phyloP scores from a whole-genome alignment of 1,140 invertebrate species.

The Philaenus spumarius region DNA sequence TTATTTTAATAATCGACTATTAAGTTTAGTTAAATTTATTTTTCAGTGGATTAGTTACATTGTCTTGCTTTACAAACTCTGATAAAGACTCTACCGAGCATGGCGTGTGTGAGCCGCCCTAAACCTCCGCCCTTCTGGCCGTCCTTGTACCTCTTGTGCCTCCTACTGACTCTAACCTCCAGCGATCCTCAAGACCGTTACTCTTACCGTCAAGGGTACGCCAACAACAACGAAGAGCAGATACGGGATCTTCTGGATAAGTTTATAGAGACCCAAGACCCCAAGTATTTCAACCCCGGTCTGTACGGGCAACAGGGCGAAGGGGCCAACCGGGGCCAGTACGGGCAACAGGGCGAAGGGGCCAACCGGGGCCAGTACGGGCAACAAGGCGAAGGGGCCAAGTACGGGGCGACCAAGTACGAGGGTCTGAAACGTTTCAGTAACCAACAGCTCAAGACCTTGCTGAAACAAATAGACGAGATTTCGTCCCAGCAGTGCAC shows the following conservation, averaged over 20 bases:
- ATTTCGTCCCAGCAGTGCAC: conserved; percentile 69
- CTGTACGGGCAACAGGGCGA: conserved; percentile 8
- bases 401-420: neutral
- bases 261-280: conserved; percentile 25
- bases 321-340: neutral
- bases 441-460: conserved; percentile 27
- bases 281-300: conserved; percentile 23
- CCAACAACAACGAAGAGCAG: neutral
- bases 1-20: neutral
- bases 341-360: neutral
- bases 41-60: neutral
- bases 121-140: conserved; percentile 8
- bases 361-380: neutral
- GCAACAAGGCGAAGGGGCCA: conserved; percentile 4
- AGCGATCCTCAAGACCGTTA: too few species aligned
- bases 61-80: neutral
- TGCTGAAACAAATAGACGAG: conserved; percentile 62
- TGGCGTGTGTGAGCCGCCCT: conserved; percentile 7
- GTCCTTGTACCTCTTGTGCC: too few species aligned
- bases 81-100: neutral
- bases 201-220: neutral
- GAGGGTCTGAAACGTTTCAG: too few species aligned
- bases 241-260: conserved; percentile 13
- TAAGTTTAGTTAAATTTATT: neutral
- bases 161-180: too few species aligned